Base-by-base conservation (phyloP, 2,797 vertebrate species). In the Acomys russatus region DNA sequence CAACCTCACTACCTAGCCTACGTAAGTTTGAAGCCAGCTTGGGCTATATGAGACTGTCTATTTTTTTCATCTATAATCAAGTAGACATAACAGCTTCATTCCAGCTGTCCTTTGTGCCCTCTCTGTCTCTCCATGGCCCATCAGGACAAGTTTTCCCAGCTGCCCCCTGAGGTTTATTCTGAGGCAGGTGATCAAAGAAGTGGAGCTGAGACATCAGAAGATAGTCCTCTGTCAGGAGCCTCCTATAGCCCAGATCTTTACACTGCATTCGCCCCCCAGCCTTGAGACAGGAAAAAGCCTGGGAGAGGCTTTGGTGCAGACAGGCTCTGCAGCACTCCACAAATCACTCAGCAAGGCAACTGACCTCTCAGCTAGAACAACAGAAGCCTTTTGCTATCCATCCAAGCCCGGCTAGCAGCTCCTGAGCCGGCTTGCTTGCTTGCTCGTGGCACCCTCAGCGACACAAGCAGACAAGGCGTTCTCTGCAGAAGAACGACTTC, bases 401-500 rank as follows among this genome's bases (percentile, higher is more conserved):
- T 94, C 73, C 90, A 74, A 12, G 76, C 70, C 82, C 8, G 10
- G 73, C n/a, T 76, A 44, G 77, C 1, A 6, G 15, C 17, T 73
- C 22, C 54, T 44, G 25, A 18, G 9, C 15, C 0, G 28, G 56
- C 86, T 61, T 1, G 1, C 71, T 35, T 25, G 33, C 78, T 82
- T 17, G 15, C 17, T 59, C 63, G 30, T n/a, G 0, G 70, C 11
- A 1, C 33, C 70, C 79, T 76, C 2, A 8, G 68, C 44, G 0
- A 1, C 0, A 2, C 66, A 28, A 33, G 23, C 33, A 38, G 49
- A 33, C 33, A 51, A 51, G 61, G 7, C 23, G 51, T 63, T 63
- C 85, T 93, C 88, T 66, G 82, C 86, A 83, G 94, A 78, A 71
- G 63, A 94, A 8, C 22, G 38, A 66, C 66, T 96, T 68, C 10